These are phyloP conservation scores for Dendrolimus punctatus DNA, from an alignment of 1,140 invertebrate species.

Conservation along the genomic window DNA sequence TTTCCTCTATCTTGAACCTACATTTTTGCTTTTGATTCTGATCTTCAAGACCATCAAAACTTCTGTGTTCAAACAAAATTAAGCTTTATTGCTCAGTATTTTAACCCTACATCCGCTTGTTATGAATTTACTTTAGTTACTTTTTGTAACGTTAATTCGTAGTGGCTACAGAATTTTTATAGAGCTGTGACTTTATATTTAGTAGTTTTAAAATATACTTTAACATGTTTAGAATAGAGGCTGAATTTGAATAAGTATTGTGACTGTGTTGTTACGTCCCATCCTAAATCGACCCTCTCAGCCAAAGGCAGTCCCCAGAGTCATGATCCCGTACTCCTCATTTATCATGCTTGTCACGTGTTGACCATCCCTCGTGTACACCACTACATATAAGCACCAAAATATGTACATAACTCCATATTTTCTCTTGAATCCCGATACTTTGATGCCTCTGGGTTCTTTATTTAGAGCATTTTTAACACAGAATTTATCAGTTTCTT, in stretches of 20 bases:
- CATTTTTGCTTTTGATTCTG: slow-evolving; percentile 37
- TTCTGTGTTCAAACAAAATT: slow-evolving; percentile 2
- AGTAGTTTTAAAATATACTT: slow-evolving; percentile 18
- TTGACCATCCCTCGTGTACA: slow-evolving; percentile 62
- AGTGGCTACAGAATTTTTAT: slow-evolving; percentile 42
- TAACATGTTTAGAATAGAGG: slow-evolving; percentile 18
- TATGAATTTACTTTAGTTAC: slow-evolving; percentile 25
- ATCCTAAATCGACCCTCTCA: slow-evolving; percentile 28
- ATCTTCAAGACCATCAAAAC: neutral
- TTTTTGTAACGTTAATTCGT: slow-evolving; percentile 56
- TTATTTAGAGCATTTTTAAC: slow-evolving; percentile 9
- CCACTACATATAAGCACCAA: slow-evolving; percentile 40
- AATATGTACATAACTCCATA: slow-evolving; percentile 30
- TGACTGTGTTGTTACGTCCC: slow-evolving; percentile 32
- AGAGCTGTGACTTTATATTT: slow-evolving; percentile 21
- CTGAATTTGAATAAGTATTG: slow-evolving; percentile 20
- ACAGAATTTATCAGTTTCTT: too few species aligned
- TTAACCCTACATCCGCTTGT: slow-evolving; percentile 17
- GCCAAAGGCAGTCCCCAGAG: slow-evolving; percentile 50
- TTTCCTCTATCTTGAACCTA: slow-evolving; percentile 50
- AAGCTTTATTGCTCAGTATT: slow-evolving; percentile 10
- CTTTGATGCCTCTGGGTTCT: slow-evolving; percentile 10
- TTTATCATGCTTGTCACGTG: slow-evolving; percentile 66
- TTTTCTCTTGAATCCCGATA: slow-evolving; percentile 6
- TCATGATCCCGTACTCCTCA: slow-evolving; percentile 58